Conservation (phyloP, 1,140 invertebrate species). For the Periplaneta americana region DNA sequence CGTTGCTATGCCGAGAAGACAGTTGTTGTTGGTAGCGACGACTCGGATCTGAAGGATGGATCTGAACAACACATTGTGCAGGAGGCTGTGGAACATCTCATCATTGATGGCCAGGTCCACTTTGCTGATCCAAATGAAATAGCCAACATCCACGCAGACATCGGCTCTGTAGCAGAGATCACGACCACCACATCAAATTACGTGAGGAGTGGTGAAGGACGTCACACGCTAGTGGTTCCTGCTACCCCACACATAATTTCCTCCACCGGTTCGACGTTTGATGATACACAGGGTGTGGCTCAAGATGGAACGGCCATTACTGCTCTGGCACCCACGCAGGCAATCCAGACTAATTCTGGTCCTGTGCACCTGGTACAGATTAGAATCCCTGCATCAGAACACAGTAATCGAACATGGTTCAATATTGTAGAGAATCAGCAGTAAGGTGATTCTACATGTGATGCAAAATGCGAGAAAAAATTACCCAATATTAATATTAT, state of each 20-base stretch:
- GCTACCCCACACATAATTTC: slow-evolving; percentile 12
- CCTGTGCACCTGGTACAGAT: slow-evolving; percentile 45
- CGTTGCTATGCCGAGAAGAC: slow-evolving; percentile 24
- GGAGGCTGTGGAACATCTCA: slow-evolving; percentile 44
- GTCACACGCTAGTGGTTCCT: slow-evolving; percentile 15
- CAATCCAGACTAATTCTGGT: slow-evolving; percentile 37
- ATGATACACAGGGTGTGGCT: slow-evolving; percentile 28
- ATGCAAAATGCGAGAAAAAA: not conserved
- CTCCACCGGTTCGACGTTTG: slow-evolving; percentile 18
- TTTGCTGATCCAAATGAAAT: slow-evolving; percentile 13
- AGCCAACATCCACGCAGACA: slow-evolving; percentile 6
- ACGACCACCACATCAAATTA: slow-evolving; percentile 9
- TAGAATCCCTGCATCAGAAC: slow-evolving; percentile 31
- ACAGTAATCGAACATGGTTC: slow-evolving; percentile 34
- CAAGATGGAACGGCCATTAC: slow-evolving; percentile 28
- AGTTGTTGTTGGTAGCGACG: slow-evolving; percentile 26
- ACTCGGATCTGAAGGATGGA: slow-evolving; percentile 31
- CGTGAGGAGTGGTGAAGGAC: slow-evolving; percentile 23
- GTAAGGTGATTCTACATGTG: not conserved
- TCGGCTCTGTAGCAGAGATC: slow-evolving; percentile 13
- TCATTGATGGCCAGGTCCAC: slow-evolving; percentile 45
- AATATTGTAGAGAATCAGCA: slow-evolving; percentile 35
- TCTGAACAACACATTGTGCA: slow-evolving; percentile 32
- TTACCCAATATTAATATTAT: too few species aligned
- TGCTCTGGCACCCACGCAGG: slow-evolving; percentile 31